Evolutionary conservation across 2,797 vertebrate genomes (phyloP).

Genomic region (Xenentodon cancila): DNA sequence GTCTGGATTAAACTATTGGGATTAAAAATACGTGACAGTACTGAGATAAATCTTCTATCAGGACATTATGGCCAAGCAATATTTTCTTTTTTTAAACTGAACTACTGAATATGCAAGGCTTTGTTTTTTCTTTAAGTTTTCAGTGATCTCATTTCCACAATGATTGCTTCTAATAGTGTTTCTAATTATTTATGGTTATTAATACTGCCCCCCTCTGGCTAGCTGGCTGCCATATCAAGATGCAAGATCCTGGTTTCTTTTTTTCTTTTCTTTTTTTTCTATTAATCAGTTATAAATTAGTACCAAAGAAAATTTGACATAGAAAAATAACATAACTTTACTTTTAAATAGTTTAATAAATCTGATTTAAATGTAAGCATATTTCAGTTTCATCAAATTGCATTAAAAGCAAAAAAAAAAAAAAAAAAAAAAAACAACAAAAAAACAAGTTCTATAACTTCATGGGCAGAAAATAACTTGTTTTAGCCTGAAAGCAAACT

Average conservation of each 20-base stretch:
- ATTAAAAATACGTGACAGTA: not conserved
- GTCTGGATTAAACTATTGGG: too few relatives aligned
- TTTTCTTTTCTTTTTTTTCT: not conserved
- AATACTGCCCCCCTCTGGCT: slow-evolving; percentile 75
- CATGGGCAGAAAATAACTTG: not conserved
- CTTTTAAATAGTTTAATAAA: not conserved
- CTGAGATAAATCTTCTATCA: not conserved
- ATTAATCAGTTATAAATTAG: slow-evolving; percentile 1
- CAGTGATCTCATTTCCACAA: not conserved
- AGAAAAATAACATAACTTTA: too few relatives aligned
- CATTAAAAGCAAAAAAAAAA: too few relatives aligned
- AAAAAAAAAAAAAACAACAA: too few relatives aligned
- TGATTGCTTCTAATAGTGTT: slow-evolving; percentile 27
- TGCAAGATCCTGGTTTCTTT: too few relatives aligned
- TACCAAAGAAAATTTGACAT: slow-evolving; percentile 6
- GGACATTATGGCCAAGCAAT: too few relatives aligned
- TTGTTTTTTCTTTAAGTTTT: not conserved
- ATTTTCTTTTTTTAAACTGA: too few relatives aligned
- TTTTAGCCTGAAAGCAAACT: slow-evolving; percentile 17
- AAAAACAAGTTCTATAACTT: too few relatives aligned
- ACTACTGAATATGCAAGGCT: too few relatives aligned
- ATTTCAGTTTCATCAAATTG: not conserved
- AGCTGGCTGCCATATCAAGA: slow-evolving; percentile 8
- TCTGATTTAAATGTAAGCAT: not conserved
- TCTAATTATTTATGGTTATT: slow-evolving; percentile 43